These are phyloP conservation scores for Xyrauchen texanus DNA, from an alignment of 2,113 vertebrate species.

Conservation along the genomic window DNA sequence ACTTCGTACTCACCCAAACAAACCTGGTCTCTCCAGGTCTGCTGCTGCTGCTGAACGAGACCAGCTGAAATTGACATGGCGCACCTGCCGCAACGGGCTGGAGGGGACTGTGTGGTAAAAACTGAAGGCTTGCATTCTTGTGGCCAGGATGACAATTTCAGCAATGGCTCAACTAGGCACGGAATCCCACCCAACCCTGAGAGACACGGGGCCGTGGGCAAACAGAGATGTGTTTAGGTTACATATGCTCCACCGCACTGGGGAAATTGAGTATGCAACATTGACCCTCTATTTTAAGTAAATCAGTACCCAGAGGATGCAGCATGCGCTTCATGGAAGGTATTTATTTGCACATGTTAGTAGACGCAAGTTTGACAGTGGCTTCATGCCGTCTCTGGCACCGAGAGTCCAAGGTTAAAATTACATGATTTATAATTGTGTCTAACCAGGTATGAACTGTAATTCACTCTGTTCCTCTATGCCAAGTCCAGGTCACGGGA, in stretches of 20 bases:
- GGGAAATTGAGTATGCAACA: conserved; percentile 78
- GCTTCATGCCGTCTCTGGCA: conserved; percentile 56
- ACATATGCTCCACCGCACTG: conserved; percentile 72
- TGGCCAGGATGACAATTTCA: conserved; percentile 77
- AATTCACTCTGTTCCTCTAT: conserved; percentile 14
- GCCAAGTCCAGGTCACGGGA: conserved; percentile 20
- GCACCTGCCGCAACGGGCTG: conserved; percentile 74
- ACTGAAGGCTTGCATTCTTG: conserved; percentile 73
- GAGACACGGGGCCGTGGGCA: conserved; percentile 63
- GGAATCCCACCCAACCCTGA: conserved; percentile 75
- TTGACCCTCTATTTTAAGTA: conserved; percentile 76
- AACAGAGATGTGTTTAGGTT: conserved; percentile 75
- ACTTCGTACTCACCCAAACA: conserved; percentile 26
- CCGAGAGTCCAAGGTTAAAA: no score
- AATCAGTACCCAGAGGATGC: conserved; percentile 70
- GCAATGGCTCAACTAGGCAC: conserved; percentile 69
- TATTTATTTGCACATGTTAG: conserved; percentile 71
- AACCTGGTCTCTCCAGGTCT: no score
- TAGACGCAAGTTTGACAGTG: conserved; percentile 53
- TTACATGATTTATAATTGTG: conserved; percentile 8
- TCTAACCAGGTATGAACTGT: neutral
- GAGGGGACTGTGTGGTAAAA: conserved; percentile 51
- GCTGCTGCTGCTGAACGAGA: neutral
- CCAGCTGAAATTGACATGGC: conserved; percentile 22
- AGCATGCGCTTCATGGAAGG: conserved; percentile 55